phyloP scores from a whole-genome alignment of 2,113 vertebrate genomes.

The Apaloderma vittatum region DNA sequence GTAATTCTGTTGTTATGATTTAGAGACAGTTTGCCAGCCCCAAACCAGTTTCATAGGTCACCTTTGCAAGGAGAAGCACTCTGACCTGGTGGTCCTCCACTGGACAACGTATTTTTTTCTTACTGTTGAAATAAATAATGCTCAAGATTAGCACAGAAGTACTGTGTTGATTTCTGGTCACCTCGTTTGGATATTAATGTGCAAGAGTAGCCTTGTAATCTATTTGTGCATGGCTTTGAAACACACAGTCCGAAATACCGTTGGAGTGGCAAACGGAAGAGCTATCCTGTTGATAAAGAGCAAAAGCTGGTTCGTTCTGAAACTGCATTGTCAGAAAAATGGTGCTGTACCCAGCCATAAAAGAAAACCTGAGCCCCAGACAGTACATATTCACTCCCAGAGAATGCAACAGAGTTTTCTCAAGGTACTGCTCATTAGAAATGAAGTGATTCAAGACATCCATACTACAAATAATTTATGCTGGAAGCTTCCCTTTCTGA shows the following conservation, averaged over 20 bases:
- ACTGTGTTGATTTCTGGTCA: neutral
- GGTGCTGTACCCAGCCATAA: neutral
- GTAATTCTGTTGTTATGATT: neutral
- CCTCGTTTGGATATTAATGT: neutral
- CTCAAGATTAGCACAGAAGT: neutral
- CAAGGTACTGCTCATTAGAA: neutral
- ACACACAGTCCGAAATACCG: neutral
- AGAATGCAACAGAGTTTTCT: neutral
- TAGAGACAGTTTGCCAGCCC: neutral
- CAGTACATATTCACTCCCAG: neutral
- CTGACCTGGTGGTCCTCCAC: neutral
- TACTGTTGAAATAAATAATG: neutral
- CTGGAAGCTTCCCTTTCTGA: slow-evolving; percentile 17
- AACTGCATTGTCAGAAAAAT: neutral
- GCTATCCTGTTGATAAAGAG: neutral
- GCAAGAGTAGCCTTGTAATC: neutral
- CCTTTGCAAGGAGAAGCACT: neutral
- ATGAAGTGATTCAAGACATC: slow-evolving; percentile 22
- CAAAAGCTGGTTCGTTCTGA: neutral
- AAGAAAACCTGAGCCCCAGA: neutral
- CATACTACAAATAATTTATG: slow-evolving; percentile 14
- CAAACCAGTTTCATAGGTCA: neutral
- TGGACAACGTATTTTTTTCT: neutral
- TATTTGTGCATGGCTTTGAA: neutral
- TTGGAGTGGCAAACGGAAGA: neutral